A percentile compares a stretch with the other conserved stretches of the same genome.
phyloP scores from a whole-genome alignment of 2,797 vertebrate species.

The Clarias platycephalus region DNA sequence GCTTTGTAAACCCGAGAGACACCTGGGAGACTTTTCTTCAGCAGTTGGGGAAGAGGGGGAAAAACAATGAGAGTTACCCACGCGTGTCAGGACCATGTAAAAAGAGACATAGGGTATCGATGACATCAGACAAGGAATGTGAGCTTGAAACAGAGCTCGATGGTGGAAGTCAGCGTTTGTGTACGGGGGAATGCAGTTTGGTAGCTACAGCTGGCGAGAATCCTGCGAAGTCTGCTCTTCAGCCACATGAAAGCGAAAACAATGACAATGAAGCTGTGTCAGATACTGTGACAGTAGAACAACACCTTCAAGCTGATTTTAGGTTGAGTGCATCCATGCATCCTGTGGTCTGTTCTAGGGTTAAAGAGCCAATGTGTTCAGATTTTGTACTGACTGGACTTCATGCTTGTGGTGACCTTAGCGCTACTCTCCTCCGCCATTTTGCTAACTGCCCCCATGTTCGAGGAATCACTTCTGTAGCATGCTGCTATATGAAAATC shows the following conservation, averaged over 20 bases:
- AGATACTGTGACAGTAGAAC: neutral
- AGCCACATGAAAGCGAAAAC: slow-evolving; percentile 17
- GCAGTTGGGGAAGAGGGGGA: slow-evolving; percentile 59
- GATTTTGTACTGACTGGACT: slow-evolving; percentile 83
- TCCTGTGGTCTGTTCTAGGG: neutral
- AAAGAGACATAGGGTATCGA: slow-evolving; percentile 61
- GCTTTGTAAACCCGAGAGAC: slow-evolving; percentile 79
- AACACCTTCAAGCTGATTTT: neutral
- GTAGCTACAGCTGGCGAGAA: slow-evolving; percentile 6
- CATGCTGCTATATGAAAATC: slow-evolving; percentile 96
- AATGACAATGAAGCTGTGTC: slow-evolving; percentile 1
- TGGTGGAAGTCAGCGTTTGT: slow-evolving; percentile 24
- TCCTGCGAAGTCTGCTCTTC: neutral
- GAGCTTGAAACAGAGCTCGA: slow-evolving; percentile 7
- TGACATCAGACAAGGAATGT: slow-evolving; percentile 43
- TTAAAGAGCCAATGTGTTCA: neutral
- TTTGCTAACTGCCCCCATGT: slow-evolving; percentile 79
- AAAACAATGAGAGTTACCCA: slow-evolving; percentile 14
- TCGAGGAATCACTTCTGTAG: slow-evolving; percentile 81
- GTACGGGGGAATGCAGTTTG: slow-evolving; percentile 24
- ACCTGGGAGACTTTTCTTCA: slow-evolving; percentile 79
- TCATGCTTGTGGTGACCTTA: slow-evolving; percentile 91
- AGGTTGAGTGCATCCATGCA: neutral
- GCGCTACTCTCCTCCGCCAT: slow-evolving; percentile 84
- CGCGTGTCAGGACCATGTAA: slow-evolving; percentile 55